Base-by-base conservation (phyloP, 2,797 vertebrate genomes). In the Eulemur rubriventer region DNA sequence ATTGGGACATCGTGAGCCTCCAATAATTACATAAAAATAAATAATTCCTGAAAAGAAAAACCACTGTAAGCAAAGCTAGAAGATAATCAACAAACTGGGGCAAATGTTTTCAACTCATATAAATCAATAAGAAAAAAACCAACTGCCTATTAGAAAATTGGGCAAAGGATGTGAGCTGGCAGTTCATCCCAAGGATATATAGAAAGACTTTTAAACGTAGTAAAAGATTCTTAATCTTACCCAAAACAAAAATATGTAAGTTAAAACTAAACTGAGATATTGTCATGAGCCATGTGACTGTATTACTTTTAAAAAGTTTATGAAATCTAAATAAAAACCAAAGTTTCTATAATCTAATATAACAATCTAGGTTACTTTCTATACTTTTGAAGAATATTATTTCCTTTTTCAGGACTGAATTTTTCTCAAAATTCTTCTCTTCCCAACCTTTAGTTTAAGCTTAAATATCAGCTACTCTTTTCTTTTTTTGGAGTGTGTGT, bases 201-300 rank as follows among this genome's bases (percentile, higher is more conserved):
- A 35, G 55, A 59, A 94, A 61, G 17, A 88, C 13, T 81, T 94
- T 65, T 81, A 59, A 84, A 30, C 10, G 72, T 57, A n/a, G 18
- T 79, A 61, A 84, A 89, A 92, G 18, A 89, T 67, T 35, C 7
- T 75, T 57, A 89, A 35, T 75, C 14, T 80, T 59, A 92, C 3
- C 20, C 30, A 35, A 67, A 80, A 65, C 46, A 14, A 20, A 82
- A 52, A 63, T 89, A 61, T 55, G 5, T 7, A 76, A 59, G 9
- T 33, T 38, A 81, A 87, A 96, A 87, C 28, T 83, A 83, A 95
- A 50, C 17, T 78, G 73, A 81, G 35, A 84, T 26, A 84, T 7
- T 22, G 0, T 69, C 85, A 81, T 17, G 59, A 95, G 81, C 12
- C 30, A 41, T 80, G 33, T 79, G 43, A 52, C 41, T 85, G 7